Percentiles rank a stretch among this genome's conserved stretches.
Evolutionary conservation across 2,113 vertebrate species (phyloP).

Genomic region (Hippoglossus stenolepis): DNA sequence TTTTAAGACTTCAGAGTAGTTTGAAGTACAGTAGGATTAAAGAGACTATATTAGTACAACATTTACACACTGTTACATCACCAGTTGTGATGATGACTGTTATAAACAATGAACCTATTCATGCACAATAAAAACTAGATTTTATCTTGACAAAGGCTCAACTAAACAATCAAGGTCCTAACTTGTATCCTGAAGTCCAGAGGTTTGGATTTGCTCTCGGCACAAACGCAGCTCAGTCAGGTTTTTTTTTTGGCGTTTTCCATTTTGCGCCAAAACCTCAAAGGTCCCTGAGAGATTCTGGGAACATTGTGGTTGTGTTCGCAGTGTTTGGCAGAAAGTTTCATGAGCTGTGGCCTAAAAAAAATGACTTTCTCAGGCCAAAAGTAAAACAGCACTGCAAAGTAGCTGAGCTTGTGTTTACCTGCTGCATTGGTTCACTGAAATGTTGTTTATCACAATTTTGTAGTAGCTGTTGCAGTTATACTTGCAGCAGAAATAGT

Average conservation of each 20-base stretch:
- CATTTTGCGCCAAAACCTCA: slow-evolving; percentile 17
- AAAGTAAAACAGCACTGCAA: neutral
- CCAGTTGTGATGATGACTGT: neutral
- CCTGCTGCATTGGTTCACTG: too few relatives aligned
- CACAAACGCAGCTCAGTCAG: neutral
- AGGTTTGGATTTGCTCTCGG: neutral
- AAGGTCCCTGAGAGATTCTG: slow-evolving; percentile 36
- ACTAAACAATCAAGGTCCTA: neutral
- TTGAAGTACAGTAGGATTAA: slow-evolving; percentile 30
- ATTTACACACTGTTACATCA: slow-evolving; percentile 19
- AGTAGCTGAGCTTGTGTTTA: too few relatives aligned
- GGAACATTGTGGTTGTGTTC: slow-evolving; percentile 32
- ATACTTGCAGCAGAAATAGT: neutral
- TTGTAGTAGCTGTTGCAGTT: neutral
- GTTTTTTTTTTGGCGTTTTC: slow-evolving; percentile 34
- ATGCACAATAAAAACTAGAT: slow-evolving; percentile 15
- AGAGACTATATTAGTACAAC: slow-evolving; percentile 1
- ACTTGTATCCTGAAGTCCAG: neutral
- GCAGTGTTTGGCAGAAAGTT: slow-evolving; percentile 1
- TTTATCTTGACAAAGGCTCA: neutral
- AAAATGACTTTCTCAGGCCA: neutral
- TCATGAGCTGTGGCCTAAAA: neutral
- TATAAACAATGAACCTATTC: neutral
- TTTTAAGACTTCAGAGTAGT: neutral
- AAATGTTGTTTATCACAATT: too few relatives aligned